These are phyloP conservation scores for Plebejus anna DNA, from an alignment of 2,888 invertebrate genomes.

Conservation along the genomic window DNA sequence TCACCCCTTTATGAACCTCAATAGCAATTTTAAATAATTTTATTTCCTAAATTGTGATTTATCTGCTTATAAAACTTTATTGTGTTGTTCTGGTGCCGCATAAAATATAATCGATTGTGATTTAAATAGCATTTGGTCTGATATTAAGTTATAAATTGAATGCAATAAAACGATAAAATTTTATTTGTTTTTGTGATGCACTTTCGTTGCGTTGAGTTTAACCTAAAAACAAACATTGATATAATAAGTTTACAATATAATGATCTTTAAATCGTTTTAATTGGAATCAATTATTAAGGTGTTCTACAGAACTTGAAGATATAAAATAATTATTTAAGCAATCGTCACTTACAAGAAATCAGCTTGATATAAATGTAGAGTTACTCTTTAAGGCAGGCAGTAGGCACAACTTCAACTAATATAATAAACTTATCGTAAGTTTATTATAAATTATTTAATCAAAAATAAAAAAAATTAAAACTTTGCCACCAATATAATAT, in stretches of 20 bases:
- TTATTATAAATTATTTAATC: neutral
- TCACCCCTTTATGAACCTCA: slow-evolving; percentile 66
- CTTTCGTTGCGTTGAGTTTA: neutral
- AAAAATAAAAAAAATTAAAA: neutral
- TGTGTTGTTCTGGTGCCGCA: slow-evolving; percentile 34
- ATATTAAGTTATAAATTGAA: slow-evolving; percentile 22
- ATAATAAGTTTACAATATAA: neutral
- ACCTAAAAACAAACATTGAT: neutral
- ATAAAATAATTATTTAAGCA: too few relatives aligned
- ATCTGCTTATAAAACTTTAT: slow-evolving; percentile 39
- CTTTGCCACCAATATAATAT: slow-evolving; percentile 14
- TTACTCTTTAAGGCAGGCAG: neutral
- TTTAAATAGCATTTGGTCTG: slow-evolving; percentile 34
- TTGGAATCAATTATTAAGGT: too few relatives aligned
- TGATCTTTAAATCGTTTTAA: neutral
- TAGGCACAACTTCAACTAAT: neutral
- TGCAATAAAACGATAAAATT: slow-evolving; percentile 19
- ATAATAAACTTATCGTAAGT: neutral
- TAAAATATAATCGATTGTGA: slow-evolving; percentile 40
- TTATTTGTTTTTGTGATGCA: slow-evolving; percentile 12
- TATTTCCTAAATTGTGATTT: slow-evolving; percentile 41
- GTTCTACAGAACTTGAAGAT: too few relatives aligned
- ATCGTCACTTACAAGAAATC: too few relatives aligned
- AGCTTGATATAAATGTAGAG: neutral
- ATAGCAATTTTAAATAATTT: slow-evolving; percentile 50